Base-by-base conservation (phyloP, 2,113 vertebrate genomes). In the Cettia cetti region DNA sequence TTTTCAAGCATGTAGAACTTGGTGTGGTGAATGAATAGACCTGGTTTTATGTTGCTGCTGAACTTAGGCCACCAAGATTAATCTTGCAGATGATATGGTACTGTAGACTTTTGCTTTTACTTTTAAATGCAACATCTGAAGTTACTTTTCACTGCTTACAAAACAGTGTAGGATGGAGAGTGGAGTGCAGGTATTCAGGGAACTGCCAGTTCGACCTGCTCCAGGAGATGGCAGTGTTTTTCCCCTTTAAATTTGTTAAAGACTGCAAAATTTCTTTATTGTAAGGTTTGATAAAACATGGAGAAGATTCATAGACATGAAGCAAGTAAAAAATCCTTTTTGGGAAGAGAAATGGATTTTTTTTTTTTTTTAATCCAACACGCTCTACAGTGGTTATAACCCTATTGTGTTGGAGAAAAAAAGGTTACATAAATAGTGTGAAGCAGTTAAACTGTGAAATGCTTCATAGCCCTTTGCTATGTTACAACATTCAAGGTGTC, bases 171-270 rank as follows among this genome's bases (percentile, higher is more conserved):
- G 76, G 57, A 79, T 37, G 18, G 50, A 54, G 68, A 76, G 23
- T 24, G 44, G 50, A 89, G 20, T 4, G 6, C 28, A 56, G 23
- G 15, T 37, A 9, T 59, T 35, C 20, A 28, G 42, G 50, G 54
- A 74, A 8, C 22, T 69, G 49, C 53, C 35, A 59, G 19, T 33
- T 96, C 68, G 6, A 15, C 24, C 47, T 86, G 42, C 11, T 90
- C 81, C 95, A 80, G 74, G 30, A 87, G 94, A 59, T 94, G 95
- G 90, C 95, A 90, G 52, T 82, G n/a, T 69, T 70, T 77, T 91
- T 45, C 39, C 33, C 59, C 50, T 70, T n/a, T 85, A 44, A 72
- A n/a, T 49, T 49, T 22, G 27, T 24, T 66, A 23, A 16, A 77
- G 19, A 12, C 37, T 40, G 10, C 3, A 13, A 31, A 3, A 27